Evolutionary conservation across 2,113 vertebrate species (phyloP).

Genomic region (Xiphophorus maculatus): DNA sequence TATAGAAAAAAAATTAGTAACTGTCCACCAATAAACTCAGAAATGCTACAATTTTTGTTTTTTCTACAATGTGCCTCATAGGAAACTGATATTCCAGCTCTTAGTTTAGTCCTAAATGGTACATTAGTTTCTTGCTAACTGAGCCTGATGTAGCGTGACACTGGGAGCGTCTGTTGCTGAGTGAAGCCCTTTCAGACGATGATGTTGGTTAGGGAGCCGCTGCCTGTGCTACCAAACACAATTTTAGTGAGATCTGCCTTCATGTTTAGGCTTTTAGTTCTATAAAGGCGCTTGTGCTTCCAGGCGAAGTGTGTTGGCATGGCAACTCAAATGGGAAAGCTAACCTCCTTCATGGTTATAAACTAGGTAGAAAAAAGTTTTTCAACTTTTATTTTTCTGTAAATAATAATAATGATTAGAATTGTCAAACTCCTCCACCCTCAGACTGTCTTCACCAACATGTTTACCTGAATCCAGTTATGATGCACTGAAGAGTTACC

Average conservation of each 20-base stretch:
- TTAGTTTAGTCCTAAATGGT: slow-evolving; percentile 19
- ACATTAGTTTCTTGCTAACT: slow-evolving; percentile 15
- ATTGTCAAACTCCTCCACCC: background rate
- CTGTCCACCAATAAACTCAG: too few relatives aligned
- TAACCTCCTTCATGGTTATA: background rate
- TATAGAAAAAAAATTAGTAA: too few relatives aligned
- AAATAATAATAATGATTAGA: background rate
- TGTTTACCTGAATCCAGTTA: background rate
- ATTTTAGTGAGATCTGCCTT: background rate
- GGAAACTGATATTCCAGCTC: background rate
- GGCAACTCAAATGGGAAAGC: background rate
- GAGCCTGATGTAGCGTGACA: background rate
- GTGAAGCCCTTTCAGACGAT: background rate
- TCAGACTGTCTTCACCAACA: background rate
- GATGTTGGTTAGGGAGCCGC: background rate
- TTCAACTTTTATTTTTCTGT: background rate
- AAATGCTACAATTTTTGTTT: too few relatives aligned
- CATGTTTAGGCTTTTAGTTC: background rate
- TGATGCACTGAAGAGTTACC: background rate
- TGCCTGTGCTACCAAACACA: background rate
- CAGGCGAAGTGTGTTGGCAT: background rate
- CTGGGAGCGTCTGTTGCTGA: slow-evolving; percentile 3
- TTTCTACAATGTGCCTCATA: too few relatives aligned
- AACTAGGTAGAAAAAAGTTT: background rate
- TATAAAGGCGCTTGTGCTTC: background rate